These are phyloP conservation scores for Alviniconcha marisindica DNA, from an alignment of 1,140 invertebrate genomes.

Conservation along the genomic window DNA sequence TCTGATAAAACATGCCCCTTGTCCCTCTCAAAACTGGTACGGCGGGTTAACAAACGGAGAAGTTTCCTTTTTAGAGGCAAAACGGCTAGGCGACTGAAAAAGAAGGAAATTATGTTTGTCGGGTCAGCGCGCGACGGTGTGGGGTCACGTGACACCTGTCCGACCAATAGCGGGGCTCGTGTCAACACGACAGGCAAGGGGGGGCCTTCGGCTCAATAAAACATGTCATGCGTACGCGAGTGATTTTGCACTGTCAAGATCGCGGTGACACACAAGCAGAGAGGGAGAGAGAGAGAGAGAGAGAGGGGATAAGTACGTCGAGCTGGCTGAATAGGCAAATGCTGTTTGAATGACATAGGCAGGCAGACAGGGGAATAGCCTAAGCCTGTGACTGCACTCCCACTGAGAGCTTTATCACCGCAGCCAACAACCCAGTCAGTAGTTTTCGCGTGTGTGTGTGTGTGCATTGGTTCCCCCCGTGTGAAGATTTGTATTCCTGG, in stretches of 20 bases:
- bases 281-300: too few species aligned
- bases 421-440: too few species aligned
- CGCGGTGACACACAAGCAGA: too few species aligned
- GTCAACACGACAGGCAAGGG: background rate
- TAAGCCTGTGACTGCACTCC: too few species aligned
- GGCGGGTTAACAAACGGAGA: background rate
- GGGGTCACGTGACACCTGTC: background rate
- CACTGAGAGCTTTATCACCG: too few species aligned
- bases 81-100: background rate
- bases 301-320: too few species aligned
- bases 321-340: too few species aligned
- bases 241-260: background rate
- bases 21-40: background rate
- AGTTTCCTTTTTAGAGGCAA: background rate
- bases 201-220: background rate
- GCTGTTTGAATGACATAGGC: too few species aligned
- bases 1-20: background rate
- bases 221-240: background rate
- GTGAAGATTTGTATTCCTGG: too few species aligned
- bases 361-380: too few species aligned
- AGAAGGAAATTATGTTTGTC: background rate
- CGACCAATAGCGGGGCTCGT: constrained; percentile 25
- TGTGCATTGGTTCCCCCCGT: too few species aligned
- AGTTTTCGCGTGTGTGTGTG: too few species aligned
- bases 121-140: background rate